Percentiles rank a stretch among this genome's conserved stretches.
These are phyloP conservation scores for Stratiolaelaps scimitus DNA, from an alignment of 1,140 invertebrate species.

Conservation along the genomic window DNA sequence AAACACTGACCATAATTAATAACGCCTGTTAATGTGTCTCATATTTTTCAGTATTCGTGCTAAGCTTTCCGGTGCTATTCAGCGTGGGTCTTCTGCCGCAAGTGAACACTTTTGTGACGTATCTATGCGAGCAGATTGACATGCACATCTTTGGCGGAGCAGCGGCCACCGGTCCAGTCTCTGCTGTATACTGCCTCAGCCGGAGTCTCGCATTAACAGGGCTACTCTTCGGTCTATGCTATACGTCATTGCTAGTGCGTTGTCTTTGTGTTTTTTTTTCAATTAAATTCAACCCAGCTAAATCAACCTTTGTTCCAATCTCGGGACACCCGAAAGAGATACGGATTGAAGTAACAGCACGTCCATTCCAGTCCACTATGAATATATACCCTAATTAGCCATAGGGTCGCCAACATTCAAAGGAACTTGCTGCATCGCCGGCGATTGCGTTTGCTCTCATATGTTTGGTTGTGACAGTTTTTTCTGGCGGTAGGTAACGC, in stretches of 20 bases:
- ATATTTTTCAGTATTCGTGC: conserved; percentile 54
- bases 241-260: conserved; percentile 49
- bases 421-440: too few relatives aligned
- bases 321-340: too few relatives aligned
- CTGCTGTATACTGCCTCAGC: conserved; percentile 67
- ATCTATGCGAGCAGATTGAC: conserved; percentile 78
- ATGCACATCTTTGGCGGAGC: conserved; percentile 96
- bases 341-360: too few relatives aligned
- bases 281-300: conserved; percentile 43
- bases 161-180: conserved; percentile 72
- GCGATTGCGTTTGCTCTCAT: too few relatives aligned
- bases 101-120: conserved; percentile 91
- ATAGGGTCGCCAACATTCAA: too few relatives aligned
- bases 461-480: too few relatives aligned
- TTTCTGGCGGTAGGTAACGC: too few relatives aligned
- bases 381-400: too few relatives aligned
- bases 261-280: conserved; percentile 29
- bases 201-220: conserved; percentile 64
- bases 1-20: neutral
- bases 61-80: conserved; percentile 84
- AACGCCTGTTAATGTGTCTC: conserved; percentile 26
- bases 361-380: too few relatives aligned
- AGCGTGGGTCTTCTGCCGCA: conserved; percentile 88
- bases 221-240: conserved; percentile 76
- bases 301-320: neutral